Percentiles rank a stretch among this genome's conserved stretches.
phyloP scores from a whole-genome alignment of 2,113 vertebrate genomes.

The Dromas ardeola region DNA sequence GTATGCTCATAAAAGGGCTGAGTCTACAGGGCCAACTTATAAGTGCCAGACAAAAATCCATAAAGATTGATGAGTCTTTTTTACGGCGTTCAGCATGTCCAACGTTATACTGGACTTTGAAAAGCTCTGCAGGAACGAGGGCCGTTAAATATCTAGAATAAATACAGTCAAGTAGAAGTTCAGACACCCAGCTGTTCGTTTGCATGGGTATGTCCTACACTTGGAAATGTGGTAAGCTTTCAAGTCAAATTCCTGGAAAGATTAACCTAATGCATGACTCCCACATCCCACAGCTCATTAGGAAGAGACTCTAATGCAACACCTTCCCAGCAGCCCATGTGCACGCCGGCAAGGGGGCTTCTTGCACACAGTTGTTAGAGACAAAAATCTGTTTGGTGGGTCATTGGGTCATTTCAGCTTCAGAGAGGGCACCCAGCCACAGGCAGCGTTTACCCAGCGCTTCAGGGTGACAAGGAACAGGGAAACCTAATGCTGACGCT shows the following conservation, averaged over 20 bases:
- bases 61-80: not conserved
- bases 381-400: not conserved
- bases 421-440: not conserved
- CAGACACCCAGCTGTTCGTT: not conserved
- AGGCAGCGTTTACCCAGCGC: not conserved
- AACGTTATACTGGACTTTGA: not conserved
- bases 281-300: not conserved
- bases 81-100: not conserved
- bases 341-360: accelerated
- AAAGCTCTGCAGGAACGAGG: not conserved
- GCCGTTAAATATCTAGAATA: not conserved
- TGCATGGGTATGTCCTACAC: not conserved
- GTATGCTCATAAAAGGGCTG: slow-evolving; percentile 21
- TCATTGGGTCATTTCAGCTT: not conserved
- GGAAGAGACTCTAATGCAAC: not conserved
- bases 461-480: not conserved
- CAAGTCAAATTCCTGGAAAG: slow-evolving; percentile 48
- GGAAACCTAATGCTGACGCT: not conserved
- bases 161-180: slow-evolving; percentile 9
- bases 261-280: not conserved
- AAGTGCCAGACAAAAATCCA: slow-evolving; percentile 47
- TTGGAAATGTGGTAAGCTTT: slow-evolving; percentile 6
- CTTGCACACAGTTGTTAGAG: not conserved
- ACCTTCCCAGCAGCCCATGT: not conserved
- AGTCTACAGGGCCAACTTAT: not conserved